phyloP scores from a whole-genome alignment of 1,140 invertebrate species.

The Myzus persicae region DNA sequence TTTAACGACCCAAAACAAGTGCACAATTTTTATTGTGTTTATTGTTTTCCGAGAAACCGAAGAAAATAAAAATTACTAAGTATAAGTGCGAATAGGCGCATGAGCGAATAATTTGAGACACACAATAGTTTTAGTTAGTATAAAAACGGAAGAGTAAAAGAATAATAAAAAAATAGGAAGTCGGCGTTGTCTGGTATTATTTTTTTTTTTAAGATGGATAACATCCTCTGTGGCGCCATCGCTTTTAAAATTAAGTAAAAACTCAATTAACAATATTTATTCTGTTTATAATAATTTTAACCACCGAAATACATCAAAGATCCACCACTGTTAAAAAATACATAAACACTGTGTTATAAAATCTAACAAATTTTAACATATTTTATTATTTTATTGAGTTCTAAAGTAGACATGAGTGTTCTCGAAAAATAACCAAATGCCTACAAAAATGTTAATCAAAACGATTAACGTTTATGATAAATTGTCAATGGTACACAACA shows the following conservation, averaged over 20 bases:
- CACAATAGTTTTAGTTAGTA: constrained; percentile 4
- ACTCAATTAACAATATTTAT: constrained; percentile 24
- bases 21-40: background rate
- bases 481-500: background rate
- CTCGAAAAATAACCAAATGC: no score
- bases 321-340: no score
- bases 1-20: background rate
- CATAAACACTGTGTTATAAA: background rate
- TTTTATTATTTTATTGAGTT: background rate
- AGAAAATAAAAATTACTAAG: constrained; percentile 21
- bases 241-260: constrained; percentile 45
- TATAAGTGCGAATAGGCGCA: background rate
- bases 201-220: constrained; percentile 1
- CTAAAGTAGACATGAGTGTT: background rate
- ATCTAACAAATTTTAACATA: background rate
- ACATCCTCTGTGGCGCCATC: constrained; percentile 1
- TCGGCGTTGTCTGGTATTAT: background rate
- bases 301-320: background rate
- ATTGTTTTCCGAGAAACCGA: background rate
- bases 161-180: constrained; percentile 7
- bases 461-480: background rate
- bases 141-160: background rate
- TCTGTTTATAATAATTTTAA: background rate
- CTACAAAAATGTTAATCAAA: background rate
- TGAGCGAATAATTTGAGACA: background rate